Evolutionary conservation across 2,113 vertebrate genomes (phyloP), one percentile per base, ranked within the genome.

Genomic region (Eublepharis macularius): DNA sequence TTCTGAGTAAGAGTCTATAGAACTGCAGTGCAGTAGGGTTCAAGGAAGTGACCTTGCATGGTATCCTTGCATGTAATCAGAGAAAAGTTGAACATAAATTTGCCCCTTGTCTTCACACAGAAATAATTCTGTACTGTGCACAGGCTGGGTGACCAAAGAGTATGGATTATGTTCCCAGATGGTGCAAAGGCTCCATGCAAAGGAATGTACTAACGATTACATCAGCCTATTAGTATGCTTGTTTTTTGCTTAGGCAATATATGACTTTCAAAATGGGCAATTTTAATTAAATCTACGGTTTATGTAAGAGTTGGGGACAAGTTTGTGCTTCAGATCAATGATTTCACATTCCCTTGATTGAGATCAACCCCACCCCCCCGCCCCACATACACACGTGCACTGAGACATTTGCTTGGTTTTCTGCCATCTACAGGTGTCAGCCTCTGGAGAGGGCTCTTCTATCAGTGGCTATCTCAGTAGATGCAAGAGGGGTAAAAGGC

Each of bases 401-500:
- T 13, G 13, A 74, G 57, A 24, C 26, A 84, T 88, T 45, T 21
- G 39, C 63, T 32, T 81, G 90, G 89, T 92, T 80, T 85, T 90
- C 70, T 60, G 70, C 70, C 76, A 19, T 92, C 57, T 74, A 68
- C 92, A 99, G 99, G 97, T 97, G 92, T 96, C 97, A 1, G 96
- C 97, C 69, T 97, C 97, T 0, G 97, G 96, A 80, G 98, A 99
- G 80, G 98, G 97, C 65, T 97, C 97, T 39, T 95, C 98, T 39
- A 98, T 98, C 95, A 98, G 98, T 26, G 98, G 99, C 87, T 97
- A 96, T 89, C 96, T 99, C 77, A 97, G 97, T 93, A 97, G 98
- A 87, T 97, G 97, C 81, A 98, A 98, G 95, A 97, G 96, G 90
- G 98, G 97, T 96, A 99, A 97, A 95, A 96, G 97, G 91, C 98